Base-by-base conservation (phyloP, 92 coral and sea anemone genomes). In the Meandrina meandrites region DNA sequence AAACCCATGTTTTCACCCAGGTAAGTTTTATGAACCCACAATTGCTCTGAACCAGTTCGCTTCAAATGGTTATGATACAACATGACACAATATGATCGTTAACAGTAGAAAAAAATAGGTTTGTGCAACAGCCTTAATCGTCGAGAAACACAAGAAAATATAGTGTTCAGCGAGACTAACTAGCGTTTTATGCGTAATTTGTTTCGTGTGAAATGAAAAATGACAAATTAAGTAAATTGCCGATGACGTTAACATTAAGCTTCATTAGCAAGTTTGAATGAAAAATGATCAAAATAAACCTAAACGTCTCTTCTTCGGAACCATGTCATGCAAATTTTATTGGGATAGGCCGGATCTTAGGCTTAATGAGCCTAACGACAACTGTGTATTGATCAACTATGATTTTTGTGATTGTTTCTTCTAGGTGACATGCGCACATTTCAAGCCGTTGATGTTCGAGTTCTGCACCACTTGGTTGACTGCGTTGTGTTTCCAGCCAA, bases 1-100 rank as follows among this genome's bases (percentile, higher is more conserved):
- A 82, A 96, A 96, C 60, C 98, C 98, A 0, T 96, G 98, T 62
- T 92, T 96, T 84, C 98, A 96, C 79, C 96, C 98, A 88, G 98
- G 98, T 94, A 45, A 69, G 91, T 87, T 4, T 71, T 35, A 54
- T 35, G 1, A 19, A 4, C 57, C 16, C 31, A 42, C 56, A 57
- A 57, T 57, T 57, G 64, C 22, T 57, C 17, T 57, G 64, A 18
- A 7, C n/a, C 64, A 1, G 22, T 17, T 57, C 22, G 19, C 64
- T 57, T 57, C 24, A 57, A 19, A 21, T 19, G 22, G 18, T 1
- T 57, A 57, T 57, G 22, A 18, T 22, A 19, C 18, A 1, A 19
- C 24, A 57, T 19, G 45, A 40, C 45, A 40, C 6, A 40, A 2
- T 6, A 48, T 48, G 53, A 48, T 13, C 13, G 60, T 17, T 54